Evolutionary conservation across 1,140 invertebrate species (phyloP), one percentile per base, ranked within the genome.

Genomic region (Nasonia vitripennis): DNA sequence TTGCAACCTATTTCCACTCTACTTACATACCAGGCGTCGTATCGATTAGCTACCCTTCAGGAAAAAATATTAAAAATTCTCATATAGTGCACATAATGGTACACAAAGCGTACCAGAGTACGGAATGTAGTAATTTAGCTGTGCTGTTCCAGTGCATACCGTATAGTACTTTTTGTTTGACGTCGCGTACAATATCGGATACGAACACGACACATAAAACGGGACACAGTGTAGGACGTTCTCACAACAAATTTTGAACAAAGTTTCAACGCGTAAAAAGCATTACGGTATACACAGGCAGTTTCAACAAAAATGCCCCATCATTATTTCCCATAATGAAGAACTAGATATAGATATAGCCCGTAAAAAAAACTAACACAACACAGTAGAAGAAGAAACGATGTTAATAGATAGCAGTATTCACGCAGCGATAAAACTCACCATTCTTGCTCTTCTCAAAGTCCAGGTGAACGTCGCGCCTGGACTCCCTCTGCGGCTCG

Each of bases 401-500:
- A 1, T 45, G 41, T 5, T 10, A 5, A 45, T 37, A 37, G 4
- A 37, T 37, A 6, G 34, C 2, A 0, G 34, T 37, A 37, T 37
- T 37, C 34, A 5, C 34, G 5, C 5, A 37, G 0, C 34, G 34
- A 37, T 37, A 9, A 71, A 70, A 45, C 81, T 88, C 86, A 90
- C 92, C 92, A 90, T 93, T 93, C 88, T 92, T 93, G 87, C 89
- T 91, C 82, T 90, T 90, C 12, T 92, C 92, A 78, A 90, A 83
- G 0, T 92, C 91, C 11, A 89, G 81, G 82, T 91, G 91, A 10
- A 86, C 88, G 41, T 86, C 62, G 14, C 78, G 68, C 62, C 70
- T 83, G 11, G 73, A 75, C 6, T 92, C 92, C 11, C 91, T 89
- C 81, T 93, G 92, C 0, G 91, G 88, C 31, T 94, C 93, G 3